Percentiles rank a stretch among this genome's conserved stretches.
phyloP scores from a whole-genome alignment of 2,797 vertebrate genomes.

The Eurystomus glaucurus region DNA sequence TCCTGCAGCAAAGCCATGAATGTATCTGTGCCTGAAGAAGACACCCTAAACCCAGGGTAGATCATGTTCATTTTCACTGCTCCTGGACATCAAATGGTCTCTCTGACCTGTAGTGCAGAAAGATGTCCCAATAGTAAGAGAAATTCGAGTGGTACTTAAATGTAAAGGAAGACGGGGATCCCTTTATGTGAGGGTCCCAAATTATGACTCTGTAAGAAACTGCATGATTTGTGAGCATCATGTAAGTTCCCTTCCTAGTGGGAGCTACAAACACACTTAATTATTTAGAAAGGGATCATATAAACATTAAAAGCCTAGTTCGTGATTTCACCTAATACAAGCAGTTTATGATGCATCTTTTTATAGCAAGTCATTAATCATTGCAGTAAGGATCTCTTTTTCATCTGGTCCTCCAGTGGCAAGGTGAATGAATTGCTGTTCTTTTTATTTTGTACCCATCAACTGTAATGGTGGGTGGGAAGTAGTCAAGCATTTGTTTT shows the following conservation, averaged over 20 bases:
- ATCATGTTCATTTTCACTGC: background rate
- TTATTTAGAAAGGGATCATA: conserved; percentile 51
- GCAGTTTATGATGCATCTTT: conserved; percentile 69
- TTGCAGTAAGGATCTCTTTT: conserved; percentile 17
- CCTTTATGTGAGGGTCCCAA: background rate
- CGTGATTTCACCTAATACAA: conserved; percentile 64
- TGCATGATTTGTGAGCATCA: background rate
- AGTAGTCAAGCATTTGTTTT: conserved; percentile 44
- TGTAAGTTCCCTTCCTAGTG: background rate
- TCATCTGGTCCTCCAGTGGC: background rate
- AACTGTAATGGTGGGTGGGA: background rate
- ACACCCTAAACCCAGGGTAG: background rate
- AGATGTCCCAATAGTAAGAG: background rate
- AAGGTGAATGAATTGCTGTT: conserved; percentile 37
- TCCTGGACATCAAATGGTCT: background rate
- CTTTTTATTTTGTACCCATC: conserved; percentile 11
- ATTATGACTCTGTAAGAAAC: conserved; percentile 47
- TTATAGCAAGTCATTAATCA: conserved; percentile 62
- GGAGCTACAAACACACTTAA: conserved; percentile 7
- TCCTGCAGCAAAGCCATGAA: background rate
- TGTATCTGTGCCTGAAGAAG: background rate
- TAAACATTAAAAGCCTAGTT: conserved; percentile 63
- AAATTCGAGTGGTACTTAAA: background rate
- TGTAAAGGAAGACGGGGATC: background rate
- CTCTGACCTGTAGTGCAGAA: background rate